These are phyloP conservation scores for Hylia prasina DNA, from an alignment of 2,113 vertebrate genomes.

Conservation along the genomic window DNA sequence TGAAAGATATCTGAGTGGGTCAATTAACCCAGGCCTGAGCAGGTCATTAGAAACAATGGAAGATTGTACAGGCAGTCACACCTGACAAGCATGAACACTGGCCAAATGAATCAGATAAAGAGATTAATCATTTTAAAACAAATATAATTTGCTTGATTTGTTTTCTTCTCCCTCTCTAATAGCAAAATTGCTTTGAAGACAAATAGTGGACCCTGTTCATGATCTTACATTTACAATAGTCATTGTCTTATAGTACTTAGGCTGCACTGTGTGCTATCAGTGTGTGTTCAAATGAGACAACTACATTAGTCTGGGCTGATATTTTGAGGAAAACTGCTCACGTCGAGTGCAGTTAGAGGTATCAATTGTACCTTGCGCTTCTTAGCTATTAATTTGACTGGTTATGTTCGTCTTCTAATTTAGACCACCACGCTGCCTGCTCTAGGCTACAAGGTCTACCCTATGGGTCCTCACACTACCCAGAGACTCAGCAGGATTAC, in stretches of 20 bases:
- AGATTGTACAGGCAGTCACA: not conserved
- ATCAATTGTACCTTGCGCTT: not conserved
- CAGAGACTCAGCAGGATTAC: not conserved
- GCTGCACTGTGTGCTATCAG: not conserved
- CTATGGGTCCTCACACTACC: not conserved
- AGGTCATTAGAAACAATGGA: conserved; percentile 48
- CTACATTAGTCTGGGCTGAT: not conserved
- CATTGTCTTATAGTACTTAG: not conserved
- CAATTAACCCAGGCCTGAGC: conserved; percentile 26
- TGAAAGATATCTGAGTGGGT: conserved; percentile 49
- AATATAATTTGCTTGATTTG: conserved; percentile 61
- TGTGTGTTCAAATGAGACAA: not conserved
- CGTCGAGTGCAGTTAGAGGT: not conserved
- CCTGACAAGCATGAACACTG: not conserved
- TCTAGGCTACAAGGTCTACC: not conserved
- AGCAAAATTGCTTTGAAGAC: conserved; percentile 48
- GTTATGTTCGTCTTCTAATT: not conserved
- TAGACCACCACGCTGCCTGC: not conserved
- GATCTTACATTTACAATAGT: conserved; percentile 30
- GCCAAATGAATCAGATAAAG: conserved; percentile 15
- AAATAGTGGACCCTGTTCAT: not conserved
- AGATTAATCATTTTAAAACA: conserved; percentile 48
- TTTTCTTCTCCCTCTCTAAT: conserved; percentile 10
- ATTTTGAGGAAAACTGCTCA: not conserved
- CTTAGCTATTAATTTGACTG: not conserved